phyloP scores from a whole-genome alignment of 2,888 invertebrate genomes.

The Standfussiana lucernea region DNA sequence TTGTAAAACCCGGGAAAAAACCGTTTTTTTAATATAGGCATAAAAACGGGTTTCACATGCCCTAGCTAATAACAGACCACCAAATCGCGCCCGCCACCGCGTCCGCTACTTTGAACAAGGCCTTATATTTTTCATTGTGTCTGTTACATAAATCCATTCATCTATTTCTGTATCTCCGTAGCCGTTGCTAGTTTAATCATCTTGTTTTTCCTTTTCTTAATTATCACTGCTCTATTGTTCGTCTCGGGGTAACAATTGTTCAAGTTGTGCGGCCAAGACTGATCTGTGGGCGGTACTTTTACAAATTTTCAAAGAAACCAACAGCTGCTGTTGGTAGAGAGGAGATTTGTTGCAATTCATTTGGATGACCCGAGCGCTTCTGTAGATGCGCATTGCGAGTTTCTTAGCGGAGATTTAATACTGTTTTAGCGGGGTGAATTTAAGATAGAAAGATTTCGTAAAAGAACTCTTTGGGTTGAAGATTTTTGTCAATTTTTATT shows the following conservation, averaged over 20 bases:
- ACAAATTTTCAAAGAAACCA: slow-evolving; percentile 52
- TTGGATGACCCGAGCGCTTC: slow-evolving; percentile 52
- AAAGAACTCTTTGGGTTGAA: not conserved
- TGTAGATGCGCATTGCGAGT: slow-evolving; percentile 47
- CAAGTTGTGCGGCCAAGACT: slow-evolving; percentile 29
- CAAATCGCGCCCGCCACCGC: not conserved
- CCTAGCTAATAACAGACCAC: no score
- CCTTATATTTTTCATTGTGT: slow-evolving; percentile 12
- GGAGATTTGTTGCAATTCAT: slow-evolving; percentile 58
- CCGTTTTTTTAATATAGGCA: no score
- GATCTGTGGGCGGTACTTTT: slow-evolving; percentile 42
- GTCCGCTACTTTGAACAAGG: not conserved
- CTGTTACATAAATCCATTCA: slow-evolving; percentile 12
- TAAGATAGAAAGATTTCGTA: not conserved
- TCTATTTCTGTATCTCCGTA: slow-evolving; percentile 13
- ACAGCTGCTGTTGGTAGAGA: slow-evolving; percentile 53
- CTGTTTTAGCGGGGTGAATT: slow-evolving; percentile 21
- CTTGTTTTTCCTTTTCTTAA: slow-evolving; percentile 56
- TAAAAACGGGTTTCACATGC: no score
- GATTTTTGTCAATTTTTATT: not conserved
- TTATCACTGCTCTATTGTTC: slow-evolving; percentile 55
- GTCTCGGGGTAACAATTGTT: slow-evolving; percentile 29
- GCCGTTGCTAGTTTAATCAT: slow-evolving; percentile 40
- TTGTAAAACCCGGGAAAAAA: no score
- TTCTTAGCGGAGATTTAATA: slow-evolving; percentile 44